Evolutionary conservation across 2,888 invertebrate genomes (phyloP).

Genomic region (Candidula unifasciata): DNA sequence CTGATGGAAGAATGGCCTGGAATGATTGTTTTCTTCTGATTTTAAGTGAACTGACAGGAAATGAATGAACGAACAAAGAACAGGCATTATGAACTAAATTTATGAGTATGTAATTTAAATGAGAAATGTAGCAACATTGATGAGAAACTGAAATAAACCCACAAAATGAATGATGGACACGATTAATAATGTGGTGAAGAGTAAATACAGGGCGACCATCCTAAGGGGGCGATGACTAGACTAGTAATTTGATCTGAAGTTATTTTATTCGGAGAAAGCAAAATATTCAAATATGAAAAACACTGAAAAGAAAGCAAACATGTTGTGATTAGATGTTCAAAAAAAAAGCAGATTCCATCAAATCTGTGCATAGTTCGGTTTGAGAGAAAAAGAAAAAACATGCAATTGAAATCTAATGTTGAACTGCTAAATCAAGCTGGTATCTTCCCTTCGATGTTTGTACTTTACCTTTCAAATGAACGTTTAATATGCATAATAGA

Average conservation of each 20-base stretch:
- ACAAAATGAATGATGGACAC: too few relatives aligned
- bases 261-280: too few relatives aligned
- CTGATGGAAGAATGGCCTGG: background rate
- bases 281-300: background rate
- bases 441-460: background rate
- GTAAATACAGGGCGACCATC: background rate
- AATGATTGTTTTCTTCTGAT: background rate
- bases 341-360: background rate
- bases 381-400: background rate
- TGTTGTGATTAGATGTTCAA: background rate
- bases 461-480: background rate
- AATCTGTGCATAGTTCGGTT: conserved; percentile 27
- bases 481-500: background rate
- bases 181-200: background rate
- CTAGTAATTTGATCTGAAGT: background rate
- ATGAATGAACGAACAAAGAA: background rate
- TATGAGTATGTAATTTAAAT: background rate
- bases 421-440: background rate
- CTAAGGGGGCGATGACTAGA: conserved; percentile 16
- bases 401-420: background rate
- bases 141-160: too few relatives aligned
- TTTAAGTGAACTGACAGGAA: background rate
- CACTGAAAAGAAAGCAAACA: background rate
- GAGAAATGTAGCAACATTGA: background rate
- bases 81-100: background rate